Evolutionary conservation across 2,888 invertebrate genomes (phyloP), one percentile per base, ranked within the genome.

Genomic region (Meliscaeva auricollis): DNA sequence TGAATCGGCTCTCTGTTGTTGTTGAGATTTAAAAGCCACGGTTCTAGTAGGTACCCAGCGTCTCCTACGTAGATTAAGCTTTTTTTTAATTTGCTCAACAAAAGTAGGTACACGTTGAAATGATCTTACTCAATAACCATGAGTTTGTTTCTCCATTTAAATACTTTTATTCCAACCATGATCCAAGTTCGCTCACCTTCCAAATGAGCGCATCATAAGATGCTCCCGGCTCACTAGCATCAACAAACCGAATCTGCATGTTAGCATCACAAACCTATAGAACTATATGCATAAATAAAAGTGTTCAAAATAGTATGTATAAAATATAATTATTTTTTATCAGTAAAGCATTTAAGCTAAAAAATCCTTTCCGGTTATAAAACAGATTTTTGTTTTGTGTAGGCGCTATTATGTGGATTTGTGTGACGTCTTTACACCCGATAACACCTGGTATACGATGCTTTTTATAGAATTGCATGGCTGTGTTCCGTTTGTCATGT

Each of bases 251-350:
- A 48, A 58, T 66, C n/a, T 17, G 35, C 35, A 79, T 30, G 44
- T 82, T 72, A 13, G 70, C n/a, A 62, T 82, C 82, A 35, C 72
- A 82, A 15, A 77, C 54, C 82, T 68, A 73, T 48, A n/a, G n/a
- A n/a, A 8, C 3, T 20, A 20, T 2, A 6, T 46, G 4, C 9
- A 15, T 44, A 44, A 15, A 13, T 41, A 4, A 46, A 48, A 22
- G 9, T 48, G 22, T 48, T 48, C 20, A 46, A 46, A n/a, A n/a
- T n/a, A 9, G 9, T 6, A 38, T 8, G 11, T 48, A 48, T 20
- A 22, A 8, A 15, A 46, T 15, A 7, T 46, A 9, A 1, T 7
- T 20, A 8, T 17, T 48, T 20, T 41, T 62, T 48, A 75, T 70
- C 11, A 81, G 44, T 50, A 76, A 66, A 48, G 54, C 75, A 81